phyloP scores from a whole-genome alignment of 2,113 vertebrate genomes.

The Terrapene triunguis region DNA sequence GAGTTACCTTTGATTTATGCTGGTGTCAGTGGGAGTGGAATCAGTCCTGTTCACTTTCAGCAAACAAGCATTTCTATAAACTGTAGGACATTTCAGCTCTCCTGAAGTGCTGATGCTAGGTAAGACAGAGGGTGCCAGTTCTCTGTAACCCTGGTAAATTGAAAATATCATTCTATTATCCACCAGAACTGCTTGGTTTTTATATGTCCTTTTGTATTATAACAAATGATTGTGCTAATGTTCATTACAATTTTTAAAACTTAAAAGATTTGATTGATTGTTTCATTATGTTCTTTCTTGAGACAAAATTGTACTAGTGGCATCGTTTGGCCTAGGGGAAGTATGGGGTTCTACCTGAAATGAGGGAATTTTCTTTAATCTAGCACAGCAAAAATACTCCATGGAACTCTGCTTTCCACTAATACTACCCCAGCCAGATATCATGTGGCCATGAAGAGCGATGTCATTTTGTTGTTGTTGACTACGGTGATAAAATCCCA shows the following conservation, averaged over 20 bases:
- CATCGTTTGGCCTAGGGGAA: slow-evolving; percentile 20
- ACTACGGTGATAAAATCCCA: background rate
- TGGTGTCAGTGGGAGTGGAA: background rate
- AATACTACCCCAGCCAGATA: slow-evolving; percentile 6
- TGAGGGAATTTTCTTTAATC: slow-evolving; percentile 27
- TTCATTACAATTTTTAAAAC: background rate
- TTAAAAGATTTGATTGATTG: background rate
- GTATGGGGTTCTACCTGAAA: slow-evolving; percentile 48
- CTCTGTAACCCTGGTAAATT: background rate
- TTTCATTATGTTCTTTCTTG: slow-evolving; percentile 39
- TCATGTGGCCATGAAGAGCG: background rate
- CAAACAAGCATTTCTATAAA: background rate
- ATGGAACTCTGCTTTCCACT: background rate
- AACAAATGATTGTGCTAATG: slow-evolving; percentile 49
- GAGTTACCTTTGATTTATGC: background rate
- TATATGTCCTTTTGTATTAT: slow-evolving; percentile 41
- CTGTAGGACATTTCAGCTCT: background rate
- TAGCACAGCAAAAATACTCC: slow-evolving; percentile 32
- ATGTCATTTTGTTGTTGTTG: background rate
- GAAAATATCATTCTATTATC: slow-evolving; percentile 10
- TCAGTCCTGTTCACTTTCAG: background rate
- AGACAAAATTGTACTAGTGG: slow-evolving; percentile 16
- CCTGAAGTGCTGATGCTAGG: background rate
- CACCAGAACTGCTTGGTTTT: slow-evolving; percentile 32
- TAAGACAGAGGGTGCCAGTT: background rate